These are phyloP conservation scores for Notechis scutatus DNA, from an alignment of 2,113 vertebrate genomes.

Conservation along the genomic window DNA sequence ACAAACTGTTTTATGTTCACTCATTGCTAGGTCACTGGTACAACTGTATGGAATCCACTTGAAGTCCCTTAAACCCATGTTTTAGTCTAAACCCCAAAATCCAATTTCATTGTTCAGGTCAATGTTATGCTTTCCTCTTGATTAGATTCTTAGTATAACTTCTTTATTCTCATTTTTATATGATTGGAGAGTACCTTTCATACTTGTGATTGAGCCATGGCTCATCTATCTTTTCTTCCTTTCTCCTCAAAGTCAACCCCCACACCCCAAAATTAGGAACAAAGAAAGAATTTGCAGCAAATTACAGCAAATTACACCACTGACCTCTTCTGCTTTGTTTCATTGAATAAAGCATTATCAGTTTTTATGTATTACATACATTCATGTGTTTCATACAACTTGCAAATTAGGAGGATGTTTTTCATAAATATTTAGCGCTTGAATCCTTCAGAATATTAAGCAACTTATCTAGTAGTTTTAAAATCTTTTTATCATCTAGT, in stretches of 20 bases:
- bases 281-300: not conserved
- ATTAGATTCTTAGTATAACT: not conserved
- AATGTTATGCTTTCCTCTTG: not conserved
- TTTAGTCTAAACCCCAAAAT: not conserved
- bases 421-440: conserved; percentile 49
- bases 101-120: not conserved
- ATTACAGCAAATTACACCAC: not conserved
- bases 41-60: too few species aligned
- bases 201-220: not conserved
- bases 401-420: conserved; percentile 36
- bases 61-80: not conserved
- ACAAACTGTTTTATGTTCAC: not conserved
- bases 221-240: too few species aligned
- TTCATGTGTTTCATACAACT: conserved; percentile 58
- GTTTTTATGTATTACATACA: conserved; percentile 32
- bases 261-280: not conserved
- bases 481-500: not conserved
- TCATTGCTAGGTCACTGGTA: not conserved
- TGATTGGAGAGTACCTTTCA: conserved; percentile 31
- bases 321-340: conserved; percentile 39
- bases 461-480: not conserved
- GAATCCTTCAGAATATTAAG: not conserved
- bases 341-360: conserved; percentile 38
- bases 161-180: not conserved
- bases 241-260: conserved; percentile 23